Conservation (phyloP, 2,113 vertebrate species). For the Mus spicilegus region DNA sequence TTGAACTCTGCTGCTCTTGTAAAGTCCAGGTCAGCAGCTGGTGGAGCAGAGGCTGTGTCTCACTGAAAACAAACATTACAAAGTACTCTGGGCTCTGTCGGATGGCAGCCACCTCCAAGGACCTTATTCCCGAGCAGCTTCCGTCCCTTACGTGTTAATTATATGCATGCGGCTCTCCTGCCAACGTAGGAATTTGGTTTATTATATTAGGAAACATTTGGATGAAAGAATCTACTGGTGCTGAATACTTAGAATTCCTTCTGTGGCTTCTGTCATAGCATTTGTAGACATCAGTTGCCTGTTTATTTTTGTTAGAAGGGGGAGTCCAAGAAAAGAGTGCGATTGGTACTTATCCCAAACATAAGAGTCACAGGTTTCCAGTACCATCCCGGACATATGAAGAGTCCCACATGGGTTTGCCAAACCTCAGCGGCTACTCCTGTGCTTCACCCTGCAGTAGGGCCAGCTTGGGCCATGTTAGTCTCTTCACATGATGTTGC, state of each 20-base stretch:
- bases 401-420: neutral
- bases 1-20: neutral
- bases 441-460: neutral
- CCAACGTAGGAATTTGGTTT: slow-evolving; percentile 1
- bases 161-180: neutral
- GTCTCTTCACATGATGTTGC: neutral
- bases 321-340: neutral
- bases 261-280: neutral
- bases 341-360: neutral
- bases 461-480: neutral
- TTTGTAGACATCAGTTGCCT: neutral
- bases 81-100: neutral
- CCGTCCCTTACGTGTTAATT: neutral
- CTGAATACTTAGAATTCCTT: neutral
- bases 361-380: neutral
- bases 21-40: neutral
- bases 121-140: neutral
- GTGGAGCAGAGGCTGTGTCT: neutral
- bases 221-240: neutral
- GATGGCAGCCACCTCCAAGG: neutral
- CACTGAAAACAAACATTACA: neutral
- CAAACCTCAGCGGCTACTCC: neutral
- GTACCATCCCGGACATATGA: neutral
- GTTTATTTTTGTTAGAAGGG: neutral
- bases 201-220: neutral